Evolutionary conservation across 2,888 invertebrate genomes (phyloP).

Genomic region (Diogma glabrata): DNA sequence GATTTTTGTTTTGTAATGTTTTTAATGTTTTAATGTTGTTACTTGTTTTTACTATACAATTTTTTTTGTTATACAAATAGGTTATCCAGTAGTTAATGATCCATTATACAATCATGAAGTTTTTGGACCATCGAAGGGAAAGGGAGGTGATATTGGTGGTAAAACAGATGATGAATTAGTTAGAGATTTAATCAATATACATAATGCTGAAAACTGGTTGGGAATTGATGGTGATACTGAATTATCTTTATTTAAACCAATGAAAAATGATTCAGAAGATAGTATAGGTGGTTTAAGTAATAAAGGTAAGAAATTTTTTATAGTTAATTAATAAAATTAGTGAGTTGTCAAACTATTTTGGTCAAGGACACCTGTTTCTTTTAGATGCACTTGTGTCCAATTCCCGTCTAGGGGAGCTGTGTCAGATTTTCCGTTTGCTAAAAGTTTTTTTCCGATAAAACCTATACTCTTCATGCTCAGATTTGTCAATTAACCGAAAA

Average conservation of each 20-base stretch:
- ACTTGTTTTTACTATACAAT: no score
- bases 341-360: no score
- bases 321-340: no score
- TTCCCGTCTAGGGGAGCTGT: no score
- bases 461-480: no score
- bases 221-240: conserved; percentile 84
- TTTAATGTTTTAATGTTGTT: no score
- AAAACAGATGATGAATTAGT: conserved; percentile 84
- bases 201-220: conserved; percentile 90
- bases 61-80: conserved; percentile 36
- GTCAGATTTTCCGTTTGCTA: no score
- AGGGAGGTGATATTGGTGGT: conserved; percentile 75
- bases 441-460: no score
- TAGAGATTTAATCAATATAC: conserved; percentile 77
- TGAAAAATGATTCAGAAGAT: conserved; percentile 56
- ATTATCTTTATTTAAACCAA: conserved; percentile 64
- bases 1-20: no score
- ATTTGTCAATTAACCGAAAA: no score
- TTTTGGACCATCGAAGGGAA: conserved; percentile 88
- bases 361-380: no score
- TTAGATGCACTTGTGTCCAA: no score
- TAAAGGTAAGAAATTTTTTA: conserved; percentile 34
- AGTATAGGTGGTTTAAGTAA: conserved; percentile 22
- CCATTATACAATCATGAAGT: conserved; percentile 92
- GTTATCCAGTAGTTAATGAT: conserved; percentile 95